Base-by-base conservation (phyloP, 2,888 invertebrate genomes). In the Glyphotaelius pellucidus region DNA sequence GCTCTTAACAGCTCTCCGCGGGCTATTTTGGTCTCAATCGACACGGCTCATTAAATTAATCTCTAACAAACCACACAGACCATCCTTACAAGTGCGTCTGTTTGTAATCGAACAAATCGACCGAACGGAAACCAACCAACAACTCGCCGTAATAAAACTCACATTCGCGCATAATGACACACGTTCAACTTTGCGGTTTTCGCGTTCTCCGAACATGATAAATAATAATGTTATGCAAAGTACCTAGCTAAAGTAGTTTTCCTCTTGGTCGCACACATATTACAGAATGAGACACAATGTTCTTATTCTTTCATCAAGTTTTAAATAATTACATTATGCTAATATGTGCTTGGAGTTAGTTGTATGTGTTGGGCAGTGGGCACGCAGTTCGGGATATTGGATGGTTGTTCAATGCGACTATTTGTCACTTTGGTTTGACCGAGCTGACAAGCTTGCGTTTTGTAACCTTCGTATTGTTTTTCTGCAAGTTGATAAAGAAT, bases 41-140 rank as follows among this genome's bases (percentile, higher is more conserved):
- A 80, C 88, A 80, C 88, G 30, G 88, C 80, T 89, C 88, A 89
- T 89, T 89, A 89, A 89, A 89, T 89, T 80, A 89, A 89, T 89
- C 80, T 89, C 19, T 35, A 42, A 89, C 79, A 89, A 38, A 80
- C 19, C n/a, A 86, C 84, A 84, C 38, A 67, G 67, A 83, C 86
- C n/a, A 86, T 86, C 79, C 35, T 89, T 80, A 38, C 32, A n/a
- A 89, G 88, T 89, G 88, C 80, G 88, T 89, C 35, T 79, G 42
- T 42, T 86, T 42, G 42, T 15, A 15, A 38, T 25, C 42, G 86
- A 42, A 86, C 42, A 86, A 86, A 15, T n/a, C 67, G 9, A 67
- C 25, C 25, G 25, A 67, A 67, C 67, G 67, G 67, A 4, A 25
- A 19, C 19, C 52, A 52, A 38, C 84, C 85, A 85, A 85, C n/a